Evolutionary conservation across 2,113 vertebrate genomes (phyloP), one percentile per base, ranked within the genome.

Genomic region (Mohoua ochrocephala): DNA sequence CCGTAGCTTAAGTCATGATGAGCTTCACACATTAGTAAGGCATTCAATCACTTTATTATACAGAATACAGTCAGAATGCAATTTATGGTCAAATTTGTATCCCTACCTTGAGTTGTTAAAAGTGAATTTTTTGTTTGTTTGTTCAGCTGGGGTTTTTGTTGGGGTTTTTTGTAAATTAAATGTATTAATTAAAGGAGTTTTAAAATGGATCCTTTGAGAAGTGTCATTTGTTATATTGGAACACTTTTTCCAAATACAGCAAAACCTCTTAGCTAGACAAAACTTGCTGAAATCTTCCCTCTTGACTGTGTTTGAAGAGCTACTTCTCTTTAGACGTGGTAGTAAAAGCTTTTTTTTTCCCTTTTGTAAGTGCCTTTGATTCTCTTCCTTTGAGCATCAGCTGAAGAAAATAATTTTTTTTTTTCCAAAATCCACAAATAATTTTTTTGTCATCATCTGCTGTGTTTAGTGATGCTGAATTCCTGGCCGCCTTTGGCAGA

Each of bases 1-100:
- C 52, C 3, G 1, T 63, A 45, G 31, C 21, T 67, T 54, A 82
- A 67, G 35, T 33, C 2, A 1, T 2, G 0, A 35, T 74, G 26
- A 91, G 11, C 22, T 65, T 75, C 75, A n/a, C 14, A 44, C 5
- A 27, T 84, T 67, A 75, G 23, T 45, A 57, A 81, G 30, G 16
- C 12, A 27, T 56, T 68, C 44, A 59, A 18, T 42, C 39, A 44
- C 24, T 63, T 82, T 47, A 27, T 69, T 82, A 18, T 35, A 30
- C 22, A 49, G 15, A 91, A 81, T 73, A 65, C 10, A 59, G 33
- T 44, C 27, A 57, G 42, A 93, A 60, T 52, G 39, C 10, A 71
- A 22, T 67, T 49, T 85, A 54, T 71, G 7, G 45, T 30, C 14
- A 44, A 71, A 63, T 33, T 54, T 75, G 16, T 35, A 69, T 33